Evolutionary conservation across 2,113 vertebrate genomes (phyloP).

Genomic region (Oxyura jamaicensis): DNA sequence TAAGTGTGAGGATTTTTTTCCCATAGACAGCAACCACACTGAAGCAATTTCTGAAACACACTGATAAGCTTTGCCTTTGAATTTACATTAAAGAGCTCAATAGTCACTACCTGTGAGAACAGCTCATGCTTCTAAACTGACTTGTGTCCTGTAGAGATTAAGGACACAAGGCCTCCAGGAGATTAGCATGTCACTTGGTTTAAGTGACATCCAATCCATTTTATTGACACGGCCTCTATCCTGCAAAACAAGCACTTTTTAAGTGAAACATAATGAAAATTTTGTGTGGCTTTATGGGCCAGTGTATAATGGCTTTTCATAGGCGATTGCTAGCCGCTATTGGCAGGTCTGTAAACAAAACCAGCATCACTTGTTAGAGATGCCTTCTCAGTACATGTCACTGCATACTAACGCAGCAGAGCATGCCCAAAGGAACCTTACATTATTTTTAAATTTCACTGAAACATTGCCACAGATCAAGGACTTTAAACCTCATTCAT

Average conservation of each 20-base stretch:
- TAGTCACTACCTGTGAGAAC: conserved; percentile 77
- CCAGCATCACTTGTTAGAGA: not conserved
- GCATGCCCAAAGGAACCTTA: conserved; percentile 4
- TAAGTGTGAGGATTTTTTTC: conserved; percentile 44
- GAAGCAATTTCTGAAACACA: conserved; percentile 80
- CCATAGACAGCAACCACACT: conserved; percentile 58
- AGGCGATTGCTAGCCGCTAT: conserved; percentile 21
- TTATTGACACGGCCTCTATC: conserved; percentile 75
- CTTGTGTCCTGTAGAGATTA: conserved; percentile 79
- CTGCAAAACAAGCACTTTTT: conserved; percentile 80
- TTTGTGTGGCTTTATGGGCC: conserved; percentile 58
- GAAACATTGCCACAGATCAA: not conserved
- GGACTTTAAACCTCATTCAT: conserved; percentile 58
- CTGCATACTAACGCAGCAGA: conserved; percentile 30
- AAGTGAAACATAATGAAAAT: conserved; percentile 77
- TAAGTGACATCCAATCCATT: conserved; percentile 81
- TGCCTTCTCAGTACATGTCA: not conserved
- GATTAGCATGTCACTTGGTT: conserved; percentile 76
- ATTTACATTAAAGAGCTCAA: conserved; percentile 80
- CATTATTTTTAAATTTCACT: conserved; percentile 60
- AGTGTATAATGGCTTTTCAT: conserved; percentile 52
- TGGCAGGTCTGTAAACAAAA: conserved; percentile 58
- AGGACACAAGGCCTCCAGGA: conserved; percentile 74
- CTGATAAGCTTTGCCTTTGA: conserved; percentile 80
- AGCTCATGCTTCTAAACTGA: conserved; percentile 74